These are phyloP conservation scores for Dromius quadrimaculatus DNA, from an alignment of 2,888 invertebrate species.

Conservation along the genomic window DNA sequence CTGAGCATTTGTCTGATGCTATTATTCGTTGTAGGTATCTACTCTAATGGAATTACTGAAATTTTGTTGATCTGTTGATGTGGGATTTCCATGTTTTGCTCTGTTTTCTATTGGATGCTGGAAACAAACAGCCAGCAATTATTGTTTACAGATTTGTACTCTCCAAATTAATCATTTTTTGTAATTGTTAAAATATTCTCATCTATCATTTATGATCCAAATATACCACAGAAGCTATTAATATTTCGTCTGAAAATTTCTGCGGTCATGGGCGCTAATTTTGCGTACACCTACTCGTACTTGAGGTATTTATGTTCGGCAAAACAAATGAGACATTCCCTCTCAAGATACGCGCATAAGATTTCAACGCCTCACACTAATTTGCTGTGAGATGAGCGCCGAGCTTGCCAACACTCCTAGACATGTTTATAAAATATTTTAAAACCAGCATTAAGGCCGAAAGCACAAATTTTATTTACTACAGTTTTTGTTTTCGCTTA, in stretches of 20 bases:
- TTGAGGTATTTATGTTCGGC: too few relatives aligned
- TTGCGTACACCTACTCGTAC: too few relatives aligned
- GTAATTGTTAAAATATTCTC: too few relatives aligned
- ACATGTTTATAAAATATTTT: conserved; percentile 40
- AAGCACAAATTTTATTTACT: conserved; percentile 39
- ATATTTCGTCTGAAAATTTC: too few relatives aligned
- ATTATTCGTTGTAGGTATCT: conserved; percentile 21
- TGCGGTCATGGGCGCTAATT: too few relatives aligned
- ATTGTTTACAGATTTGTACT: too few relatives aligned
- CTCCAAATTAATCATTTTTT: too few relatives aligned
- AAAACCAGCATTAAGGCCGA: conserved; percentile 35
- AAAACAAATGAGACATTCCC: background rate
- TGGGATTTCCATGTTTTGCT: conserved; percentile 6
- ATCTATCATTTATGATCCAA: too few relatives aligned
- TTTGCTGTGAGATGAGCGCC: background rate
- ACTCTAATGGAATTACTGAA: conserved; percentile 23
- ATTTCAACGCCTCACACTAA: background rate
- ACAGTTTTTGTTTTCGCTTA: conserved; percentile 21
- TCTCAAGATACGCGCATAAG: background rate
- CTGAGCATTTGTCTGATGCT: conserved; percentile 18
- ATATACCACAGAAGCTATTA: too few relatives aligned
- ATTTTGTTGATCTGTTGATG: conserved; percentile 34
- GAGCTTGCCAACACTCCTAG: conserved; percentile 40
- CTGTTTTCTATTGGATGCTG: background rate
- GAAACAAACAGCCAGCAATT: too few relatives aligned